phyloP scores from a whole-genome alignment of 2,113 vertebrate species.

The Mus pahari region DNA sequence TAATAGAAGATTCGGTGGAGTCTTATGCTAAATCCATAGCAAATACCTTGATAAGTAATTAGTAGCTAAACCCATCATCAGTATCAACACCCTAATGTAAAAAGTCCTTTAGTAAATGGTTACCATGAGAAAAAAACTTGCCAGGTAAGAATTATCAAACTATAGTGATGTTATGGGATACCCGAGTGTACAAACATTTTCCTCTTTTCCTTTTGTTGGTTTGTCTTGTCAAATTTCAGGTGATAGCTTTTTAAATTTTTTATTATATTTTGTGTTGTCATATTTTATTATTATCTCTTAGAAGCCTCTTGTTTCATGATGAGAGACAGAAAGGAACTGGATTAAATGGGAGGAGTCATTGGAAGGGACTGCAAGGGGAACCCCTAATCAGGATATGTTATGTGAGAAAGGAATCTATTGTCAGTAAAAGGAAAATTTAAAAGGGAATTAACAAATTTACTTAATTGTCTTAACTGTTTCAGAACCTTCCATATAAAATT shows the following conservation, averaged over 20 bases:
- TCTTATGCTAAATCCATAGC: background rate
- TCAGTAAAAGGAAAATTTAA: background rate
- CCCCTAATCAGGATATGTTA: background rate
- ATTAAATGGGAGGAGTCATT: too few species aligned
- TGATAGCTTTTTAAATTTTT: background rate
- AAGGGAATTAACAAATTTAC: background rate
- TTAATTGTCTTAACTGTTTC: background rate
- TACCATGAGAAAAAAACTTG: background rate
- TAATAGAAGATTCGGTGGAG: background rate
- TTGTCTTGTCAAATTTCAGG: background rate
- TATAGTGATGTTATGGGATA: background rate
- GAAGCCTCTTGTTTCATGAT: background rate
- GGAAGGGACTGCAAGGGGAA: background rate
- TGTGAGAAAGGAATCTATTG: background rate
- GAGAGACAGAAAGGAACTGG: too few species aligned
- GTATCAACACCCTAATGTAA: background rate
- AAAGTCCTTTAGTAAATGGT: background rate
- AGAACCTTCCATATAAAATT: background rate
- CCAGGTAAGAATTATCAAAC: background rate
- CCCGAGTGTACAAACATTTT: background rate
- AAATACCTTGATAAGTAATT: conserved; percentile 40
- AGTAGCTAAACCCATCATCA: background rate
- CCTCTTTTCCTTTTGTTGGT: background rate
- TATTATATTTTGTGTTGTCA: background rate
- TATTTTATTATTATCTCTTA: background rate